Conservation (phyloP, 2,797 vertebrate genomes). For the Phrynocephalus forsythii region DNA sequence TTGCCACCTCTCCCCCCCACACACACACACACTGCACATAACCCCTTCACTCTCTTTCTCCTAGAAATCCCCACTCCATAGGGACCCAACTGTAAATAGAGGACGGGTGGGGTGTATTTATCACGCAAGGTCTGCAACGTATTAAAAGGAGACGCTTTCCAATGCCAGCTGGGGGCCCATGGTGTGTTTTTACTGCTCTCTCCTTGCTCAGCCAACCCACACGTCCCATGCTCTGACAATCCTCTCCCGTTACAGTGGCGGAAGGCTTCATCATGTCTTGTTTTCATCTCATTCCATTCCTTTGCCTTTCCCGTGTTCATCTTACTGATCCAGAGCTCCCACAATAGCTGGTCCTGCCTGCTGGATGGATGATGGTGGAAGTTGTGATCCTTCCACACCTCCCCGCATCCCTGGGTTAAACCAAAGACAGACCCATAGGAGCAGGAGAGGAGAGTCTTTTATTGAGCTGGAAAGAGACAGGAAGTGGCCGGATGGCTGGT, state of each 20-base stretch:
- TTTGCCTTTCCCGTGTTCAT: not conserved
- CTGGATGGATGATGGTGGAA: too few species aligned
- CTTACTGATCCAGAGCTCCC: too few species aligned
- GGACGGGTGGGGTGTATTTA: constrained; percentile 32
- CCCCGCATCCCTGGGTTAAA: not conserved
- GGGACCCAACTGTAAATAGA: constrained; percentile 40
- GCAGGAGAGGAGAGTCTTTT: not conserved
- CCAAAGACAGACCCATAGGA: not conserved
- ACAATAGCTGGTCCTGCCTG: too few species aligned
- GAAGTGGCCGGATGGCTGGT: not conserved
- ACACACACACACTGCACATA: not conserved
- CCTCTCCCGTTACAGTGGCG: not conserved
- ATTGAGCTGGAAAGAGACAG: not conserved
- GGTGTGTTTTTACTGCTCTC: constrained; percentile 18
- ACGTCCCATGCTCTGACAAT: too few species aligned
- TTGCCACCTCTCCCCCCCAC: not conserved
- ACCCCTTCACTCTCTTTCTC: constrained; percentile 3
- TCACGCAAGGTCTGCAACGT: constrained; percentile 36
- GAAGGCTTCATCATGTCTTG: not conserved
- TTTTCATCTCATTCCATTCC: too few species aligned
- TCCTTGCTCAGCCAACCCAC: not conserved
- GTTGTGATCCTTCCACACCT: too few species aligned
- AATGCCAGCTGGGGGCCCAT: constrained; percentile 8
- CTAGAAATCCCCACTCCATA: constrained; percentile 3
- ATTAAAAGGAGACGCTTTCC: constrained; percentile 47